phyloP scores from a whole-genome alignment of 2,797 vertebrate genomes.

The Chanos chanos region DNA sequence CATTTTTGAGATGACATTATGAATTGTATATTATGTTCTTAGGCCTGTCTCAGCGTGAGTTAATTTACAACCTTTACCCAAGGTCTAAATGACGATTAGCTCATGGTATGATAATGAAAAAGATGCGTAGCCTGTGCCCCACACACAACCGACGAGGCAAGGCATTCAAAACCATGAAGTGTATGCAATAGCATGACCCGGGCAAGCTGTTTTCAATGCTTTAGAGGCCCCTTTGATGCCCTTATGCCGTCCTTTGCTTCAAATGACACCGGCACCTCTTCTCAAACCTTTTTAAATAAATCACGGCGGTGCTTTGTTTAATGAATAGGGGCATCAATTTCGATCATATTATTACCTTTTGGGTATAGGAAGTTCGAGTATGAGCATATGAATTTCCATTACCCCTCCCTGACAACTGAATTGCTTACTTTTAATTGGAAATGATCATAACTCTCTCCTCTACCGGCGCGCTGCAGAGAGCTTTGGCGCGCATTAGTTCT shows the following conservation, averaged over 20 bases:
- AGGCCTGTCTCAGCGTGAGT: too few species aligned
- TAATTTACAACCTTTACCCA: too few species aligned
- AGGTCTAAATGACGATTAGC: too few species aligned
- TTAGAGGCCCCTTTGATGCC: conserved; percentile 18
- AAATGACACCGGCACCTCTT: conserved; percentile 16
- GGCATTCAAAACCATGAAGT: too few species aligned
- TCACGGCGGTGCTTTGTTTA: conserved; percentile 34
- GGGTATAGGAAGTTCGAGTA: conserved; percentile 29
- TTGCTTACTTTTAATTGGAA: conserved; percentile 54
- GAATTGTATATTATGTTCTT: too few species aligned
- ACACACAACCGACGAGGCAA: too few species aligned
- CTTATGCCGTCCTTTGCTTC: conserved; percentile 42
- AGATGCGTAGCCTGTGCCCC: too few species aligned
- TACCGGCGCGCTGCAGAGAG: conserved; percentile 25
- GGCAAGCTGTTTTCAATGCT: conserved; percentile 13
- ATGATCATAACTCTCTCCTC: conserved; percentile 47
- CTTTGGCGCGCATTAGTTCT: conserved; percentile 42
- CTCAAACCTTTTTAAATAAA: conserved; percentile 44
- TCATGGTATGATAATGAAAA: too few species aligned
- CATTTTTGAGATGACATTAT: too few species aligned
- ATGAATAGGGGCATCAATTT: conserved; percentile 38
- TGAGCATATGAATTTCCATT: conserved; percentile 46
- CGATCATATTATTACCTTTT: conserved; percentile 44
- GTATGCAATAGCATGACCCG: too few species aligned
- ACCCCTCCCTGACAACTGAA: conserved; percentile 47